These are phyloP conservation scores for Parasteatoda tepidariorum DNA, from an alignment of 1,140 invertebrate species.

Conservation along the genomic window DNA sequence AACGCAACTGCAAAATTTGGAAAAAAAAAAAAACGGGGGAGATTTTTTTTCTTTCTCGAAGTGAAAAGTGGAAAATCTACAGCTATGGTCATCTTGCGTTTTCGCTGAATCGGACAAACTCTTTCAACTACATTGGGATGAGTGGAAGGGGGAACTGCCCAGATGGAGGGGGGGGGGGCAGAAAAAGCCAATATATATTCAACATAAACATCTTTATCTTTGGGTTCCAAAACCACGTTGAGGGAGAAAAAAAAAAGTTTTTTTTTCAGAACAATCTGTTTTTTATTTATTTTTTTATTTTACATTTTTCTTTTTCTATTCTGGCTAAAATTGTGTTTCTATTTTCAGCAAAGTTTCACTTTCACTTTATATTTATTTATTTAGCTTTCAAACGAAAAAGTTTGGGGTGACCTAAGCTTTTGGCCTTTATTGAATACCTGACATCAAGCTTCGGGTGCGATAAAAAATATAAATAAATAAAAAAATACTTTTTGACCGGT, in stretches of 20 bases:
- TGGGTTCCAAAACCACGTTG: neutral
- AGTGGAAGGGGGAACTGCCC: neutral
- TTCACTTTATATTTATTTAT: constrained; percentile 45
- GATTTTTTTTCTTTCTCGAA: too few relatives aligned
- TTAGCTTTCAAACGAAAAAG: constrained; percentile 2
- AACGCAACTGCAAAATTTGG: too few relatives aligned
- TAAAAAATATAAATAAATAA: too few relatives aligned
- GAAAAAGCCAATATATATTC: constrained; percentile 54
- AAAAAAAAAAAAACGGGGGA: too few relatives aligned
- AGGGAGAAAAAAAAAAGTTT: constrained; percentile 1
- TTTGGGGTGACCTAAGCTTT: constrained; percentile 17
- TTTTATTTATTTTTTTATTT: neutral
- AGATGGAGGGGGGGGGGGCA: neutral
- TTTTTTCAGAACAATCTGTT: constrained; percentile 16
- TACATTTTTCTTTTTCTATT: constrained; percentile 2
- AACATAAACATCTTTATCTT: constrained; percentile 48
- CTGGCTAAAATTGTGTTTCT: constrained; percentile 43
- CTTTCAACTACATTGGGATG: too few relatives aligned
- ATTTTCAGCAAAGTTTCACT: constrained; percentile 43
- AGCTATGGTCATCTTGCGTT: constrained; percentile 14
- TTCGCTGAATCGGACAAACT: constrained; percentile 14
- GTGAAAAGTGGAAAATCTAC: neutral
- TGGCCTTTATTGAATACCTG: constrained; percentile 44
- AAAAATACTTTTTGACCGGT: neutral
- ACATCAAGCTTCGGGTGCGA: neutral